Conservation (phyloP, 2,113 vertebrate species). For the Syngnathoides biaculeatus region DNA sequence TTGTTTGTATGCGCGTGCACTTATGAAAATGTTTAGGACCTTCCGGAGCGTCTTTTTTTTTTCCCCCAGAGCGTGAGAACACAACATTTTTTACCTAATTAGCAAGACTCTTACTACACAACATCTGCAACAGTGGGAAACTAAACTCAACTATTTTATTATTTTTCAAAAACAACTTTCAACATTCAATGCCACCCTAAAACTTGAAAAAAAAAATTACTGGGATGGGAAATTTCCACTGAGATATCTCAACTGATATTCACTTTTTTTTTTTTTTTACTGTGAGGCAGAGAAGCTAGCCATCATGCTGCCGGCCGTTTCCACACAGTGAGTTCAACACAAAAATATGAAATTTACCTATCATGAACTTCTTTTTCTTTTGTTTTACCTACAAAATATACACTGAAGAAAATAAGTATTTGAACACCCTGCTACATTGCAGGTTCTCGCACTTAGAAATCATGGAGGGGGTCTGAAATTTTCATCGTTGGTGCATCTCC, state of each 20-base stretch:
- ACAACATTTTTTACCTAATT: slow-evolving; percentile 53
- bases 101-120: slow-evolving; percentile 52
- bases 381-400: too few species aligned
- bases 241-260: background rate
- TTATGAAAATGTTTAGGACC: slow-evolving; percentile 61
- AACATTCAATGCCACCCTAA: background rate
- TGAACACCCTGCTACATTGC: too few species aligned
- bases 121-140: slow-evolving; percentile 5
- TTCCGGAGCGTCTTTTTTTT: slow-evolving; percentile 51
- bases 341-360: too few species aligned
- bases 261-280: background rate
- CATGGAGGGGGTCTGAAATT: too few species aligned
- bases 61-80: slow-evolving; percentile 32
- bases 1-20: slow-evolving; percentile 56
- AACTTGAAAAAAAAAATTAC: too few species aligned
- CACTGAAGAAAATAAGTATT: too few species aligned
- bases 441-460: too few species aligned
- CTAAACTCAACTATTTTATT: background rate
- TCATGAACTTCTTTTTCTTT: too few species aligned
- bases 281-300: background rate
- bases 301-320: too few species aligned
- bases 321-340: too few species aligned
- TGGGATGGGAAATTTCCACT: background rate
- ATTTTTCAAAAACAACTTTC: slow-evolving; percentile 10
- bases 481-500: too few species aligned